Base-by-base conservation (phyloP, 2,797 vertebrate genomes). In the Chaetodon trifasciatus region DNA sequence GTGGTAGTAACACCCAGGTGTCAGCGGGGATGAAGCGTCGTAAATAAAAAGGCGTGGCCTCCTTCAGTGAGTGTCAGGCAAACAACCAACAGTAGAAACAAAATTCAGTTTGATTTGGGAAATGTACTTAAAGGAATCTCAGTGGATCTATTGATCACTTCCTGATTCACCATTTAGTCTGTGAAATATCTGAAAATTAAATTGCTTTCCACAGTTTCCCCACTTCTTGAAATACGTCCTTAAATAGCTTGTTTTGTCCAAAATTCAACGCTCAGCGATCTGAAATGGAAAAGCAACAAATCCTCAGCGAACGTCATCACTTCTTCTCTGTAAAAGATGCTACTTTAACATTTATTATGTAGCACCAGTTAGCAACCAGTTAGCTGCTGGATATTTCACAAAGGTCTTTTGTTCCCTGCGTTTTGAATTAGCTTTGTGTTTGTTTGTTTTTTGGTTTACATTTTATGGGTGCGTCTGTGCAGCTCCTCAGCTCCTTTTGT, bases 1-100 rank as follows among this genome's bases (percentile, higher is more conserved):
- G 70, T 64, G 65, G 68, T 39, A 53, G 70, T 52, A 82, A 76
- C 86, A 75, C 76, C 65, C 63, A 57, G 77, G 71, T 87, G 85
- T 88, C 67, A 57, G 50, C 61, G 13, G 58, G 66, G 79, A 55
- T 71, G 81, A 23, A 6, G 60, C 19, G 57, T 81, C 7, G 6
- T 79, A 85, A 89, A 85, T 74, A 70, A 65, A 71, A 73, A 35
- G 21, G 42, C 58, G 57, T 70, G 76, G 84, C 84, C 78, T 83
- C 55, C n/a, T 23, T 78, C 17, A n/a, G 44, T 44, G 49, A 28
- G 75, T 60, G 79, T 35, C 62, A 13, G 52, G 24, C 50, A 62
- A 75, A 42, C 28, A 46, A 13, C 5, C 55, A 71, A 55, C 46
- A 71, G 55, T 53, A 57, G 57, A 70, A 47, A 49, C 32, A 55